Evolutionary conservation across 2,888 invertebrate genomes (phyloP).

Genomic region (Eurytoma californica): DNA sequence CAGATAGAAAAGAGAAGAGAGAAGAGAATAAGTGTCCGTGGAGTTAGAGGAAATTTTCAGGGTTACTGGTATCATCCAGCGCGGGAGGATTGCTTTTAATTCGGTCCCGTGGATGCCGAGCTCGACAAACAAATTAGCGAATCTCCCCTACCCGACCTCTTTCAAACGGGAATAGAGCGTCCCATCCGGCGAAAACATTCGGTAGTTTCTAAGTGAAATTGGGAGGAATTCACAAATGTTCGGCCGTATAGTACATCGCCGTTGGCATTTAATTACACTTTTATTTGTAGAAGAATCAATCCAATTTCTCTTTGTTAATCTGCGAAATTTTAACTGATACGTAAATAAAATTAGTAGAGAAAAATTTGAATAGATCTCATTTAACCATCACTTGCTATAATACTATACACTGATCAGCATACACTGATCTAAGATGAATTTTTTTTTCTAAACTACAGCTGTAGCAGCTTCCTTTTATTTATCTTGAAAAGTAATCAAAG

Average conservation of each 20-base stretch:
- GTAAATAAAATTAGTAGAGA: no score
- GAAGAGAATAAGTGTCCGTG: no score
- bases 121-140: constrained; percentile 37
- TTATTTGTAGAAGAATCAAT: constrained; percentile 9
- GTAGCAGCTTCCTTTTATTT: no score
- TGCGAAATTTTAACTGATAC: not conserved
- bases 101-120: not conserved
- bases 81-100: not conserved
- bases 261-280: constrained; percentile 9
- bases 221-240: not conserved
- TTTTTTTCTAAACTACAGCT: no score
- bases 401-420: no score
- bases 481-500: no score
- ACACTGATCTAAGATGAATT: no score
- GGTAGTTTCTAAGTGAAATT: constrained; percentile 27
- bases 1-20: no score
- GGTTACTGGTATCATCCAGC: not conserved
- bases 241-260: not conserved
- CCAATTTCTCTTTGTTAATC: not conserved
- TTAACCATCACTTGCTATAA: no score
- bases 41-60: constrained; percentile 25
- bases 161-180: not conserved
- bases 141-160: not conserved
- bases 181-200: constrained; percentile 12
- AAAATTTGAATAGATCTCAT: no score